A percentile compares a stretch with the other conserved stretches of the same genome.
These are phyloP conservation scores for Prunella himalayana DNA, from an alignment of 2,113 vertebrate species.

Conservation along the genomic window DNA sequence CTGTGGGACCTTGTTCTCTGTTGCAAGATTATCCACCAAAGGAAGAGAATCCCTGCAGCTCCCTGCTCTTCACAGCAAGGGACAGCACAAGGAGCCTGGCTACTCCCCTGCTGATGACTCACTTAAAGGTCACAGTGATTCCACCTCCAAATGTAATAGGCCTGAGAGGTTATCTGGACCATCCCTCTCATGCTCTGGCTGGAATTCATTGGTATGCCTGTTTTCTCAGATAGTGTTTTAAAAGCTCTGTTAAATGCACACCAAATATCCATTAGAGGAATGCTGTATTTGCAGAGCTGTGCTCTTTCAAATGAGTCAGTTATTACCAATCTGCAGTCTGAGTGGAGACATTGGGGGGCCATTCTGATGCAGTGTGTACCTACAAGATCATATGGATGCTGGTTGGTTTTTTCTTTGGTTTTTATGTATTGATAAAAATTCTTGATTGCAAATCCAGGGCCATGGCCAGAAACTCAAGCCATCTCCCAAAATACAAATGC, in stretches of 20 bases:
- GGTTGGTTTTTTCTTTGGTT: background rate
- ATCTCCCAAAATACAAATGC: background rate
- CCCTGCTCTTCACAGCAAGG: background rate
- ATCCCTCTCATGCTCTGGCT: background rate
- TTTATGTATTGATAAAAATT: background rate
- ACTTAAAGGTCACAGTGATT: background rate
- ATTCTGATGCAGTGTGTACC: background rate
- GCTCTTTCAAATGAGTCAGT: background rate
- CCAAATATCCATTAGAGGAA: background rate
- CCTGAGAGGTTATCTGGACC: slow-evolving; percentile 37
- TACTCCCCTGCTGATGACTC: background rate
- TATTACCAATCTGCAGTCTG: background rate
- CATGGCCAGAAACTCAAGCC: background rate
- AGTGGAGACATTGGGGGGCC: background rate
- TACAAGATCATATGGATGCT: background rate
- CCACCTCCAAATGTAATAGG: background rate
- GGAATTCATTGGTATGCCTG: background rate
- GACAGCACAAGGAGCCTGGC: background rate
- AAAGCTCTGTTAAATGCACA: background rate
- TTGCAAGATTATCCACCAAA: background rate
- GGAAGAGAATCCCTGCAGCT: background rate
- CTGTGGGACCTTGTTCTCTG: background rate
- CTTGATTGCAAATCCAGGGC: background rate
- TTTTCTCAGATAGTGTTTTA: background rate
- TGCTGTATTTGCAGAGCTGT: background rate